phyloP scores from a whole-genome alignment of 1,140 invertebrate species.

The Eubasilissa regina region DNA sequence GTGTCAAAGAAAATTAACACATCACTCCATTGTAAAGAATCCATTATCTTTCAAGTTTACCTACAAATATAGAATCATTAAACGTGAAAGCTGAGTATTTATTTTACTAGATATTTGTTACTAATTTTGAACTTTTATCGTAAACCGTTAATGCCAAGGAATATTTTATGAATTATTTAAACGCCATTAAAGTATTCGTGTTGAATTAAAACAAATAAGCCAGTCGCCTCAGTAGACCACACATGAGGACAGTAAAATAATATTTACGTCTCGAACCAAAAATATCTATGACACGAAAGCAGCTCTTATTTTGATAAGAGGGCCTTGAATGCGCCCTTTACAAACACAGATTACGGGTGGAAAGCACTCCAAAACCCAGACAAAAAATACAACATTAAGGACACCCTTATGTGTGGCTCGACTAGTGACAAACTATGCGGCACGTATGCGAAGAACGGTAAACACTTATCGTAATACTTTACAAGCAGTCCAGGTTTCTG shows the following conservation, averaged over 20 bases:
- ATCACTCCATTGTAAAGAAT: too few relatives aligned
- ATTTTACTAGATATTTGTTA: too few relatives aligned
- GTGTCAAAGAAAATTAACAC: too few relatives aligned
- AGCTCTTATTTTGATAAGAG: slow-evolving; percentile 15
- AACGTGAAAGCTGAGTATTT: too few relatives aligned
- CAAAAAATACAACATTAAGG: slow-evolving; percentile 8
- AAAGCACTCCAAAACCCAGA: background rate
- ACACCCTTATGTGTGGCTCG: background rate
- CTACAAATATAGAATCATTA: too few relatives aligned
- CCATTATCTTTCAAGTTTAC: too few relatives aligned
- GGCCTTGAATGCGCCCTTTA: slow-evolving; percentile 1
- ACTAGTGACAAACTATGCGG: background rate
- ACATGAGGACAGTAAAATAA: background rate
- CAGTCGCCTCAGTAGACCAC: background rate
- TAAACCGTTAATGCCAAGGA: too few relatives aligned
- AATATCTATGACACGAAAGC: background rate
- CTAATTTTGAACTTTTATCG: too few relatives aligned
- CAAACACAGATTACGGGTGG: slow-evolving; percentile 9
- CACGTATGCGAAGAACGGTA: too few relatives aligned
- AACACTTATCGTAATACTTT: too few relatives aligned
- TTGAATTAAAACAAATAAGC: slow-evolving; percentile 10
- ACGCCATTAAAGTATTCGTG: background rate
- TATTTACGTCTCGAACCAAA: background rate
- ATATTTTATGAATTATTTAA: background rate
- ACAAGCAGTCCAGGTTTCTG: too few relatives aligned